A percentile compares a stretch with the other conserved stretches of the same genome.
Evolutionary conservation across 2,113 vertebrate species (phyloP).

Genomic region (Agapornis roseicollis): DNA sequence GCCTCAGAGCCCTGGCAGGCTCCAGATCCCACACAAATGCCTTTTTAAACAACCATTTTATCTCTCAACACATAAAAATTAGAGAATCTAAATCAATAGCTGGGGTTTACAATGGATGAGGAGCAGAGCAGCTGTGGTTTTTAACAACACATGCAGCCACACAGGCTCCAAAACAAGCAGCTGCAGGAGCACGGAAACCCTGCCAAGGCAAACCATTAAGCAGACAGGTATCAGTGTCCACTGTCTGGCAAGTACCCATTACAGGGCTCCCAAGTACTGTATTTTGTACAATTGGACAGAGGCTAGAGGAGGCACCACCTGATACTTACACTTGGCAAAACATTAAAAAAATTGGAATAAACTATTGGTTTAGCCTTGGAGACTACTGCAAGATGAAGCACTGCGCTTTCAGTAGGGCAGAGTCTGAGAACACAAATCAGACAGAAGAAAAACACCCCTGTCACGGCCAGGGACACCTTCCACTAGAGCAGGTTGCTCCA

Average conservation of each 20-base stretch:
- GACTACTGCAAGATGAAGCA: neutral
- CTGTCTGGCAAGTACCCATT: neutral
- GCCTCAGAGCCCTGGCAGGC: constrained; percentile 4
- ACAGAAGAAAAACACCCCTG: neutral
- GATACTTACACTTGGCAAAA: neutral
- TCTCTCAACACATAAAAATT: constrained; percentile 18
- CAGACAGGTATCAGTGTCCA: neutral
- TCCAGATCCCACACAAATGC: neutral
- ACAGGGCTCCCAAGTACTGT: neutral
- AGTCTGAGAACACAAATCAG: neutral
- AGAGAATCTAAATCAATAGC: constrained; percentile 36
- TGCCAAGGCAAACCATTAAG: constrained; percentile 8
- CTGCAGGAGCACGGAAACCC: neutral
- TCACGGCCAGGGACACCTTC: neutral
- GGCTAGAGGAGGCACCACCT: neutral
- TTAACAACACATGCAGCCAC: neutral
- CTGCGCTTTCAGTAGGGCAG: neutral
- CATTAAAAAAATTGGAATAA: neutral
- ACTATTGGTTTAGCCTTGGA: neutral
- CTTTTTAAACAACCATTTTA: constrained; percentile 30
- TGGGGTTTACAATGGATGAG: neutral
- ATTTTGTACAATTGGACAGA: neutral
- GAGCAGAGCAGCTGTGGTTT: constrained; percentile 36
- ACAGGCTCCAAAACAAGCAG: neutral
- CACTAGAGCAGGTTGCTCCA: neutral